Conservation (phyloP, 1,140 invertebrate genomes). For the Probaryconus sp. region DNA sequence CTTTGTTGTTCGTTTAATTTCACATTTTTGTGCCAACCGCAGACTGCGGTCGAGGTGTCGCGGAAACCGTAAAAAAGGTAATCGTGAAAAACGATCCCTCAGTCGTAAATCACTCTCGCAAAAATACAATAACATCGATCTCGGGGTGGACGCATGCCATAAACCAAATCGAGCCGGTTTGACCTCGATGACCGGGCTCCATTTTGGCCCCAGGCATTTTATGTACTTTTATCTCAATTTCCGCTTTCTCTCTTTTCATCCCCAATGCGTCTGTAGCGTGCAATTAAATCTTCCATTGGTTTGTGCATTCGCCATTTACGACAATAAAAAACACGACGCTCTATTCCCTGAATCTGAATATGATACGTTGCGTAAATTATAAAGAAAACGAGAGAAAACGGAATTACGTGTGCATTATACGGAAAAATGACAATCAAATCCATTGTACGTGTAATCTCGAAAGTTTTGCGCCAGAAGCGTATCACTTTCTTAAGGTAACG, state of each 20-base stretch:
- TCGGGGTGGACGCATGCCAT: conserved; percentile 5
- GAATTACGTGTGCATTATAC: conserved; percentile 3
- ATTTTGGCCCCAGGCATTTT: conserved; percentile 21
- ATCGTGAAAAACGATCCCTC: conserved; percentile 8
- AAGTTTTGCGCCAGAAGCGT: conserved; percentile 9
- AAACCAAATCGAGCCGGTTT: conserved; percentile 30
- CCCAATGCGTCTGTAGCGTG: neutral
- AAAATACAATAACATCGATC: conserved; percentile 19
- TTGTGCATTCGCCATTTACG: conserved; percentile 17
- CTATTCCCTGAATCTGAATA: conserved; percentile 32
- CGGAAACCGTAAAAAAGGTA: conserved; percentile 3
- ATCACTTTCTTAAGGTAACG: too few relatives aligned
- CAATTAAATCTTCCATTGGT: conserved; percentile 14
- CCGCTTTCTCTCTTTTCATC: conserved; percentile 19
- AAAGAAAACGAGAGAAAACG: conserved; percentile 14
- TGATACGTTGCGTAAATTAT: conserved; percentile 24
- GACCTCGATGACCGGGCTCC: conserved; percentile 14
- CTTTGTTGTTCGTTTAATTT: conserved; percentile 1
- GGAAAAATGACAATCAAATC: conserved; percentile 23
- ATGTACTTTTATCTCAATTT: conserved; percentile 32
- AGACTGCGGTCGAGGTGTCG: conserved; percentile 10
- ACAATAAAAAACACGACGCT: conserved; percentile 4
- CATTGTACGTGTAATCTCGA: conserved; percentile 9
- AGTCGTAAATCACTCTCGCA: conserved; percentile 13
- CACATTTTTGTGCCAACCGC: conserved; percentile 1